Conservation (phyloP, 2,113 vertebrate genomes). For the Delphinus delphis region DNA sequence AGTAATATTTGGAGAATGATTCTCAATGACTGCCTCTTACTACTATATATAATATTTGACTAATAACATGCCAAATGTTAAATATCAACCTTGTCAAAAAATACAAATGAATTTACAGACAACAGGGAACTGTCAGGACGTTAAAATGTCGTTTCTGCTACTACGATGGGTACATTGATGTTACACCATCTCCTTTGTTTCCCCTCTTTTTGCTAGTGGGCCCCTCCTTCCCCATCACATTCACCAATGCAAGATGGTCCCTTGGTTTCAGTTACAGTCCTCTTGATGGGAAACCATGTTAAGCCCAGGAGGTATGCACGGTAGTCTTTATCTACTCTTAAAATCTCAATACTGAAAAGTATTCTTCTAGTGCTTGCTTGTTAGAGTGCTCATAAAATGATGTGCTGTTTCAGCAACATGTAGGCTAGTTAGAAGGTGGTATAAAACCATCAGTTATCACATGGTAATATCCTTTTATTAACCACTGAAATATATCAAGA, state of each 20-base stretch:
- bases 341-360: slow-evolving; percentile 16
- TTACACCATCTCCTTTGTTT: background rate
- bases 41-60: background rate
- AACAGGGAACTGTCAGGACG: background rate
- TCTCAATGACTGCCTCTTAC: background rate
- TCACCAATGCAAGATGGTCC: background rate
- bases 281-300: slow-evolving; percentile 17
- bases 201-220: background rate
- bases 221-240: background rate
- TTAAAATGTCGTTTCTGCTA: background rate
- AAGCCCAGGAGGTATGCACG: background rate
- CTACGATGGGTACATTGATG: background rate
- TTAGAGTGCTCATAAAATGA: slow-evolving; percentile 55
- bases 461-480: slow-evolving; percentile 67
- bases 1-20: background rate
- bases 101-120: background rate
- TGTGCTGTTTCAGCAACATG: slow-evolving; percentile 71
- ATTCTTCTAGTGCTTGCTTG: slow-evolving; percentile 41
- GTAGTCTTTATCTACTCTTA: slow-evolving; percentile 21
- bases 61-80: background rate
- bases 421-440: slow-evolving; percentile 41
- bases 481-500: slow-evolving; percentile 66
- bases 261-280: background rate
- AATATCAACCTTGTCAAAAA: background rate
- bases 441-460: slow-evolving; percentile 64